Evolutionary conservation across 2,888 invertebrate species (phyloP).

Genomic region (Morpho helenor): DNA sequence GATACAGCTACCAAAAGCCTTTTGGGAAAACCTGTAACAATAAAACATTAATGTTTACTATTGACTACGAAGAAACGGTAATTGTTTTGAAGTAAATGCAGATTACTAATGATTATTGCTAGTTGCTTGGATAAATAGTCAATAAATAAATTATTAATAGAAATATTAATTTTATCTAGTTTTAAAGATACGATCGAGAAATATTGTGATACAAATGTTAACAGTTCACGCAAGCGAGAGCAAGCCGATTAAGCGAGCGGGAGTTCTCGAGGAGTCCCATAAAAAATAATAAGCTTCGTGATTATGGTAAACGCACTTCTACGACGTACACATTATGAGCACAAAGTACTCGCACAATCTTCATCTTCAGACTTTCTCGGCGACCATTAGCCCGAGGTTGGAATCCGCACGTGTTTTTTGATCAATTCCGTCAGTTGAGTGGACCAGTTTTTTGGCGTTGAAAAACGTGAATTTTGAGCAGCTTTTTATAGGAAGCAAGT

Average conservation of each 20-base stretch:
- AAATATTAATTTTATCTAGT: too few relatives aligned
- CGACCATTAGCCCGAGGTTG: slow-evolving; percentile 41
- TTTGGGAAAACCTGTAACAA: slow-evolving; percentile 75
- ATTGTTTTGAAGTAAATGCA: neutral
- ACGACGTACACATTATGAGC: slow-evolving; percentile 32
- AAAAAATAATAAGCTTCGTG: slow-evolving; percentile 73
- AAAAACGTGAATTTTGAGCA: slow-evolving; percentile 16
- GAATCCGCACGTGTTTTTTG: slow-evolving; percentile 43
- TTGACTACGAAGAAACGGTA: neutral
- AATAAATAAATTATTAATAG: too few relatives aligned
- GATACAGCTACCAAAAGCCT: slow-evolving; percentile 74
- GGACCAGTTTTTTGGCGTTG: slow-evolving; percentile 24
- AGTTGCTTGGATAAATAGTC: too few relatives aligned
- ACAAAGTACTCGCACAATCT: slow-evolving; percentile 47
- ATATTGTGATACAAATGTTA: neutral
- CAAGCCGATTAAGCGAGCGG: slow-evolving; percentile 36
- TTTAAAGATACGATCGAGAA: neutral
- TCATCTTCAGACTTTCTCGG: slow-evolving; percentile 58
- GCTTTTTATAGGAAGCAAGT: slow-evolving; percentile 25
- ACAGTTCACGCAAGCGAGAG: slow-evolving; percentile 28
- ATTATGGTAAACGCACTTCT: slow-evolving; percentile 49
- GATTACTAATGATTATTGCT: neutral
- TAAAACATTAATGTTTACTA: slow-evolving; percentile 21
- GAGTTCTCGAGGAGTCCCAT: slow-evolving; percentile 52
- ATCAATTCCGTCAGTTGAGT: slow-evolving; percentile 23